Percentiles rank a stretch among this genome's conserved stretches.
Conservation (phyloP, 2,113 vertebrate genomes). For the Paralichthys olivaceus region DNA sequence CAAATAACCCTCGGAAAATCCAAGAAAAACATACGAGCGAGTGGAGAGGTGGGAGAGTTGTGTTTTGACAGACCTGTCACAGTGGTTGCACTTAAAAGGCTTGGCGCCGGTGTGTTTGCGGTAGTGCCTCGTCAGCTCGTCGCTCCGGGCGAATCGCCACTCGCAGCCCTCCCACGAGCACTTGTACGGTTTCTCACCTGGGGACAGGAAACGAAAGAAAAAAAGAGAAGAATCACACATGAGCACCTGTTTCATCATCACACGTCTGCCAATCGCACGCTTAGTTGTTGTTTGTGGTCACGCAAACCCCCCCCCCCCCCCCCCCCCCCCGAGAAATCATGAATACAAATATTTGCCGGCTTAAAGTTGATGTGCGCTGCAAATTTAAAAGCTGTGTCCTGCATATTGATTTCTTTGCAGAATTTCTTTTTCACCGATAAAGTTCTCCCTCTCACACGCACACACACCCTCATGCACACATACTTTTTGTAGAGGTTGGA, state of each 20-base stretch:
- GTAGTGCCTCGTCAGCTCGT: constrained; percentile 99
- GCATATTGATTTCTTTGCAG: constrained; percentile 6
- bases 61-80: constrained; percentile 91
- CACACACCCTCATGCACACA: background rate
- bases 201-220: constrained; percentile 5
- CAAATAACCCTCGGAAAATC: constrained; percentile 42
- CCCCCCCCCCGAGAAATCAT: background rate
- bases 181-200: constrained; percentile 99
- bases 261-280: constrained; percentile 21
- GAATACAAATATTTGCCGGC: background rate
- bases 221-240: constrained; percentile 18
- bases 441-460: constrained; percentile 10
- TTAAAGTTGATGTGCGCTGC: background rate
- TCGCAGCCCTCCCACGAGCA: constrained; percentile 99
- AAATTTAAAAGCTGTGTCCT: background rate
- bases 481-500: constrained; percentile 9
- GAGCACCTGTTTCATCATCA: constrained; percentile 51
- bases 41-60: constrained; percentile 25
- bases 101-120: constrained; percentile 99
- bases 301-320: too few species aligned
- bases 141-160: constrained; percentile 99
- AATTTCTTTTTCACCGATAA: constrained; percentile 15
- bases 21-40: constrained; percentile 20
- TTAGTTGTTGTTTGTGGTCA: constrained; percentile 10
- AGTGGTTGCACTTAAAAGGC: constrained; percentile 99